Percentiles rank a stretch among this genome's conserved stretches.
Conservation (phyloP, 2,113 vertebrate species). For the Raja brachyura region DNA sequence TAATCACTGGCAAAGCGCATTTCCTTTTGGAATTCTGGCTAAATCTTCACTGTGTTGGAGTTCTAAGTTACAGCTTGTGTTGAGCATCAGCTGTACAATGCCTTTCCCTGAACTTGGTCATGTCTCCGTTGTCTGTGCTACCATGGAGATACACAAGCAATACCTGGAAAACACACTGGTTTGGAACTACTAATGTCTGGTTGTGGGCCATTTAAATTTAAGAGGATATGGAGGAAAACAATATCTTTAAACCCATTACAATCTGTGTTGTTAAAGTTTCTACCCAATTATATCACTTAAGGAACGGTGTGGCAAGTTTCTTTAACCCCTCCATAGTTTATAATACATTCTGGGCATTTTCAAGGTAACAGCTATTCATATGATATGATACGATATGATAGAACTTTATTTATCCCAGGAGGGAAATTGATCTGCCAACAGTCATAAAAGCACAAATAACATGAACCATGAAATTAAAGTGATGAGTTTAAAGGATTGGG, state of each 20-base stretch:
- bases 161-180: not conserved
- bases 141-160: not conserved
- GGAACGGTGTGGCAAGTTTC: not conserved
- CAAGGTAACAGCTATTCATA: too few relatives aligned
- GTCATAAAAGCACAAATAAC: too few relatives aligned
- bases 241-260: not conserved
- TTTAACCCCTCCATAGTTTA: not conserved
- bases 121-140: too few relatives aligned
- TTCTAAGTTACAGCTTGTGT: not conserved
- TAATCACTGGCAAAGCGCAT: not conserved
- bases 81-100: not conserved
- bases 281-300: not conserved
- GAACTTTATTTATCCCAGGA: too few relatives aligned
- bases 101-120: not conserved
- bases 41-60: not conserved
- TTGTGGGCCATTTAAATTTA: not conserved
- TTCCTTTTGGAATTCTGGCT: not conserved
- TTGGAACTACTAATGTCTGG: not conserved
- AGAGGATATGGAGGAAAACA: not conserved
- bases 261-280: not conserved
- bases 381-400: too few relatives aligned
- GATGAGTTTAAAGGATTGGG: too few relatives aligned
- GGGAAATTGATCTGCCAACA: too few relatives aligned
- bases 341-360: not conserved
- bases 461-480: too few relatives aligned